Evolutionary conservation across 2,888 invertebrate genomes (phyloP).

Genomic region (Eurytoma adleriae): DNA sequence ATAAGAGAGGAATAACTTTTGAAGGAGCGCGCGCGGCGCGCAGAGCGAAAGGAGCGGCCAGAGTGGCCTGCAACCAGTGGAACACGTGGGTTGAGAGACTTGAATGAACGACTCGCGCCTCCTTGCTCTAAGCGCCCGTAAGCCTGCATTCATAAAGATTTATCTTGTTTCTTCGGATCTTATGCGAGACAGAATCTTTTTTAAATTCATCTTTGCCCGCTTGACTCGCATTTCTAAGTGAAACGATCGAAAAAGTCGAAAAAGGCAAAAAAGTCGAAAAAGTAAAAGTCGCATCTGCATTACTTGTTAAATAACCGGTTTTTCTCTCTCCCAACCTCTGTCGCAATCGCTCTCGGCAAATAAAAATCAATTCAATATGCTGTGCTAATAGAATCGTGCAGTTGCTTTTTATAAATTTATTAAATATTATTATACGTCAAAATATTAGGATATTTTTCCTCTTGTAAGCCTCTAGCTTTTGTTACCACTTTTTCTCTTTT

Average conservation of each 20-base stretch:
- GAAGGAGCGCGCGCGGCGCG: neutral
- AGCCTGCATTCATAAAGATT: slow-evolving; percentile 18
- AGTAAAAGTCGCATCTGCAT: slow-evolving; percentile 1
- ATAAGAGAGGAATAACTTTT: neutral
- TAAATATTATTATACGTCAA: no score
- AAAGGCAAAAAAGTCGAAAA: slow-evolving; percentile 35
- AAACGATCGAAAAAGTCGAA: no score
- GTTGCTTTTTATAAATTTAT: no score
- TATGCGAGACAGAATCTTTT: slow-evolving; percentile 22
- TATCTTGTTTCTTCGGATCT: neutral
- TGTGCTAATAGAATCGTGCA: no score
- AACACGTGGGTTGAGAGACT: slow-evolving; percentile 49
- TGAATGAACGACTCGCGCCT: slow-evolving; percentile 35
- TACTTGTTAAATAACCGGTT: slow-evolving; percentile 44
- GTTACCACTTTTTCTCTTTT: no score
- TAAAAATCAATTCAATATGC: no score
- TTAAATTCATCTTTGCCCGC: neutral
- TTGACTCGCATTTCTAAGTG: no score
- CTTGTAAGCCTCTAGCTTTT: no score
- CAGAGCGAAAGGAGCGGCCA: slow-evolving; percentile 11
- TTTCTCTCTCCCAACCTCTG: neutral
- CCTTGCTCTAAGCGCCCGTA: neutral
- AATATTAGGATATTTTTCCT: no score
- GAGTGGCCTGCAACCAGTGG: neutral
- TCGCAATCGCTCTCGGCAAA: slow-evolving; percentile 12